Conservation (phyloP, 2,888 invertebrate genomes). For the Clusia tigrina region DNA sequence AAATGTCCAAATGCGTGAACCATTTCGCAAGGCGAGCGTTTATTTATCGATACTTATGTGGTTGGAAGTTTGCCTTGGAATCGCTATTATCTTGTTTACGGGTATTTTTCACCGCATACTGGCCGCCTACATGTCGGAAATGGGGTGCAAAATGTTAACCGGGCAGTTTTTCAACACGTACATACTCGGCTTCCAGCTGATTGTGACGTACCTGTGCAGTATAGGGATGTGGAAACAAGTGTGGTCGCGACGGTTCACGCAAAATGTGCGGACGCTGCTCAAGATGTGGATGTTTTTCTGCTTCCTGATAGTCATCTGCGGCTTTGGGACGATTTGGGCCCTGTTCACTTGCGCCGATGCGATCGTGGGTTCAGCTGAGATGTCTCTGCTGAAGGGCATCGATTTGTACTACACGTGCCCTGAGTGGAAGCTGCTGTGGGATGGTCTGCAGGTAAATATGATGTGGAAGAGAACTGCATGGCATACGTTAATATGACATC, state of each 20-base stretch:
- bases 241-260: constrained; percentile 49
- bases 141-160: constrained; percentile 41
- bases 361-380: constrained; percentile 43
- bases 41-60: constrained; percentile 47
- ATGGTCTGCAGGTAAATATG: constrained; percentile 58
- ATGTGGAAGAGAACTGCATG: no score
- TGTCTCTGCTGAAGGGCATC: constrained; percentile 54
- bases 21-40: constrained; percentile 49
- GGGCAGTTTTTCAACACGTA: constrained; percentile 51
- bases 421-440: constrained; percentile 62
- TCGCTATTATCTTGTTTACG: constrained; percentile 46
- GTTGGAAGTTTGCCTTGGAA: constrained; percentile 47
- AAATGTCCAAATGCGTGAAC: constrained; percentile 58
- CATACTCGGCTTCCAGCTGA: constrained; percentile 47
- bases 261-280: constrained; percentile 47
- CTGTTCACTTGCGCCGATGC: constrained; percentile 41
- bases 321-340: constrained; percentile 48
- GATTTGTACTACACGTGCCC: constrained; percentile 58
- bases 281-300: constrained; percentile 54
- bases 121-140: constrained; percentile 43
- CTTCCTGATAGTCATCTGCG: constrained; percentile 48
- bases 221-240: constrained; percentile 50
- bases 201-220: constrained; percentile 47
- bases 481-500: no score
- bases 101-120: constrained; percentile 46